Evolutionary conservation across 92 coral and sea anemone genomes (phyloP), one percentile per base, ranked within the genome.

Genomic region (Scolanthus callimorphus): DNA sequence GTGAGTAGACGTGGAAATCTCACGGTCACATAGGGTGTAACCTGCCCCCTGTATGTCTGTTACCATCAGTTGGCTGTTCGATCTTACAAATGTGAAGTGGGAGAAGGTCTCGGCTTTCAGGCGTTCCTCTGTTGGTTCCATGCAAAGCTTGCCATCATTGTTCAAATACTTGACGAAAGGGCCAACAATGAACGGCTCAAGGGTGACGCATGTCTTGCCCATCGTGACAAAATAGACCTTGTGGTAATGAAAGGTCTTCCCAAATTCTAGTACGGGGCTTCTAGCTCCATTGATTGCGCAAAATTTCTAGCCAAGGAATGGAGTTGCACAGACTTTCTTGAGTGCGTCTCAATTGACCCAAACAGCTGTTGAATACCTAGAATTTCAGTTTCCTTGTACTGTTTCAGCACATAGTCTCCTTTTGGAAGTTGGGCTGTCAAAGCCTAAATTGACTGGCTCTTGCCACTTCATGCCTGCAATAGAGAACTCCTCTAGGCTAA

Each of bases 251-350:
- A 79, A 75, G 38, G 52, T 51, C 39, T 70, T 8, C 9, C 83
- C 91, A 74, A 60, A 73, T 39, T 75, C 74, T 15, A 61, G 60
- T 30, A 24, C 1, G 63, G 72, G 25, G 25, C 56, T 59, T 49
- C 71, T 49, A 49, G 20, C 12, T 67, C 59, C 64, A 84, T 55
- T 29, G 39, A 77, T 47, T 79, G 66, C 24, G 91, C 72, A 45
- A 85, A 52, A 25, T 85, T 73, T 44, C 83, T n/a, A 12, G 79
- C 86, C 53, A 84, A 67, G 38, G 86, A 69, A 57, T 79, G 72
- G 29, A 78, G 55, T 47, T 78, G 90, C 31, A 84, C 85, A n/a
- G 76, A 27, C 39, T 84, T 84, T 34, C 90, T 71, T 20, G 82
- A 78, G 59, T 73, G 90, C n/a, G n/a, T n/a, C n/a, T 82, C 84